Conservation (phyloP, 2,888 invertebrate species). For the Clitarchus hookeri region DNA sequence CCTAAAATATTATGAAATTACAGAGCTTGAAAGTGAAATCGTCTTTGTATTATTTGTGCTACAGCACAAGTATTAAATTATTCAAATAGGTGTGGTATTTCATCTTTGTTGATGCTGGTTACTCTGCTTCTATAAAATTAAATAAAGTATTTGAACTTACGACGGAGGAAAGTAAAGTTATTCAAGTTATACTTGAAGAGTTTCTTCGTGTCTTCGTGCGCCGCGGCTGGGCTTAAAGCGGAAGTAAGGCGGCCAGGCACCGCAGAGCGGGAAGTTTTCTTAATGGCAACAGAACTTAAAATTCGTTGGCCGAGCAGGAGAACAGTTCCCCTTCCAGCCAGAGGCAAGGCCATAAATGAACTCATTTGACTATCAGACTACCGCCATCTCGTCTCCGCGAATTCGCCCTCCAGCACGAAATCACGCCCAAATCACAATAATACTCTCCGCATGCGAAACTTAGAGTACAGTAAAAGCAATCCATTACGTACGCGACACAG, state of each 20-base stretch:
- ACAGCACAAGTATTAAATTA: no score
- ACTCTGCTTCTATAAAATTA: no score
- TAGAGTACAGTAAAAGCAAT: not conserved
- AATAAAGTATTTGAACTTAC: no score
- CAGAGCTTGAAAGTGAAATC: no score
- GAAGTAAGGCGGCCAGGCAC: not conserved
- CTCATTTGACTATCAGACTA: not conserved
- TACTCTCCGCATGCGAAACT: not conserved
- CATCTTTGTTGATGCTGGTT: no score
- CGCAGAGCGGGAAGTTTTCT: not conserved
- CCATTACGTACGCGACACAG: not conserved
- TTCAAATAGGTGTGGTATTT: no score
- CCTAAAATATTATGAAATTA: no score
- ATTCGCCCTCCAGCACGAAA: not conserved
- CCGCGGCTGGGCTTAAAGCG: not conserved
- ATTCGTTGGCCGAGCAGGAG: not conserved
- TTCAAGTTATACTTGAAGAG: not conserved
- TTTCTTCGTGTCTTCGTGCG: not conserved
- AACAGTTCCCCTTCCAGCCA: not conserved
- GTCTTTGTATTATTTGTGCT: no score
- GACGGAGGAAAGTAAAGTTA: no score
- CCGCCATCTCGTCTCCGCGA: not conserved
- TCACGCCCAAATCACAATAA: not conserved
- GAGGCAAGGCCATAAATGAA: not conserved
- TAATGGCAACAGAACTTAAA: conserved; percentile 1